Conservation (phyloP, 2,888 invertebrate genomes). For the Drosophila rellima region DNA sequence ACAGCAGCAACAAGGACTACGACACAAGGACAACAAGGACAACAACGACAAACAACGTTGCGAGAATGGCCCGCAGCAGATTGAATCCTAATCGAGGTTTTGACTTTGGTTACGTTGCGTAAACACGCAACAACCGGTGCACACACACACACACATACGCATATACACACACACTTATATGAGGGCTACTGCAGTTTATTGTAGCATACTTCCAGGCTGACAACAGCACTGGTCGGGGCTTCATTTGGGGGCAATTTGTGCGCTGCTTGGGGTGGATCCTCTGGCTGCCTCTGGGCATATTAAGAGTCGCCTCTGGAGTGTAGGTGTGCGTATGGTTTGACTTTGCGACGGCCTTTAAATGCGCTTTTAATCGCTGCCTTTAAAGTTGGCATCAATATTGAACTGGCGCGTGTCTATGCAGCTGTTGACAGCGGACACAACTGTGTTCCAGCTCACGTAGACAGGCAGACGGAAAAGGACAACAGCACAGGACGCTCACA, state of each 20-base stretch:
- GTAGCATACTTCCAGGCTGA: conserved; percentile 72
- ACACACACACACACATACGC: conserved; percentile 25
- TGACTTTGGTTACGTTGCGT: conserved; percentile 85
- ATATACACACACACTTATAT: neutral
- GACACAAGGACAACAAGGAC: conserved; percentile 29
- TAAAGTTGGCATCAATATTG: conserved; percentile 78
- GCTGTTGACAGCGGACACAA: conserved; percentile 71
- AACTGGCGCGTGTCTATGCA: conserved; percentile 72
- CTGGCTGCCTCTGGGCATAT: conserved; percentile 30
- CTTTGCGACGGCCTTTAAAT: conserved; percentile 60
- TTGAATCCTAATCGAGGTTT: conserved; percentile 85
- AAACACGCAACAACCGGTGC: conserved; percentile 83
- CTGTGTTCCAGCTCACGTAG: conserved; percentile 61
- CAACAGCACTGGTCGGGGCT: conserved; percentile 26
- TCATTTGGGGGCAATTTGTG: conserved; percentile 63
- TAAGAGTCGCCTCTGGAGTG: conserved; percentile 36
- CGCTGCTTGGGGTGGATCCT: conserved; percentile 24
- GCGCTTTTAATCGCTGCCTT: conserved; percentile 72
- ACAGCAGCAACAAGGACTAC: conserved; percentile 14
- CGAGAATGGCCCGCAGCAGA: conserved; percentile 72
- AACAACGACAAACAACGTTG: conserved; percentile 59
- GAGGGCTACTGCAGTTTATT: conserved; percentile 65
- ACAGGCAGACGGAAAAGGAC: conserved; percentile 12
- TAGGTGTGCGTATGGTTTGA: neutral
- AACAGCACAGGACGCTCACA: conserved; percentile 9